Evolutionary conservation across 1,140 invertebrate genomes (phyloP).

Genomic region (Nylanderia fulva): DNA sequence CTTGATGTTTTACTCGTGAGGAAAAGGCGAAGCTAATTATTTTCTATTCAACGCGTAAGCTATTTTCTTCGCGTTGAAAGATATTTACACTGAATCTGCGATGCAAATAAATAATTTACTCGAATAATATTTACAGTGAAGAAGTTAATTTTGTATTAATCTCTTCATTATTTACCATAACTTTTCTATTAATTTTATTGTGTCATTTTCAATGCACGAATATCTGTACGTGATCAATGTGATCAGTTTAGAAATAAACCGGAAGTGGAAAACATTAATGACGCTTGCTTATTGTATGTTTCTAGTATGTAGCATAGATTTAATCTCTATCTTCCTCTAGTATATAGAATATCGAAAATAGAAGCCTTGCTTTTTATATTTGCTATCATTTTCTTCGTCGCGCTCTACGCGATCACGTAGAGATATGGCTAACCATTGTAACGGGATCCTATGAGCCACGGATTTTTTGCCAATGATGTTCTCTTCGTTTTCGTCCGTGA

Average conservation of each 20-base stretch:
- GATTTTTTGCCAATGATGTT: constrained; percentile 77
- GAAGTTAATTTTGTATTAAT: constrained; percentile 2
- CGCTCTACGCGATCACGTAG: constrained; percentile 23
- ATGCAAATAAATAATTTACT: constrained; percentile 2
- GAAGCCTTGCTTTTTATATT: constrained; percentile 10
- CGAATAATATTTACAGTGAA: not conserved
- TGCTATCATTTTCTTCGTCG: constrained; percentile 24
- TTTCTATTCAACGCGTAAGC: constrained; percentile 25
- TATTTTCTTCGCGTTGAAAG: constrained; percentile 1
- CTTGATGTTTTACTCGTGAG: constrained; percentile 39
- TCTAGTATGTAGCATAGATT: not conserved
- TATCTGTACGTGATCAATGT: not conserved
- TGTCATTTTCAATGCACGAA: not conserved
- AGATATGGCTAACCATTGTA: constrained; percentile 67
- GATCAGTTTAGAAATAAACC: not conserved
- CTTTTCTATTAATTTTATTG: not conserved
- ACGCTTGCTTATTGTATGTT: not conserved
- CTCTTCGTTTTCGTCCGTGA: constrained; percentile 70
- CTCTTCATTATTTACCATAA: not conserved
- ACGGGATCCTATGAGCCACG: constrained; percentile 76
- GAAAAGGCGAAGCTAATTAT: constrained; percentile 54
- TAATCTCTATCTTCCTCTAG: not conserved
- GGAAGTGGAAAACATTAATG: not conserved
- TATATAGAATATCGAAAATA: not conserved
- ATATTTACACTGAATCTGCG: not conserved